Conservation (phyloP, 2,797 vertebrate genomes). For the Ctenochaetus hawaiiensis region DNA sequence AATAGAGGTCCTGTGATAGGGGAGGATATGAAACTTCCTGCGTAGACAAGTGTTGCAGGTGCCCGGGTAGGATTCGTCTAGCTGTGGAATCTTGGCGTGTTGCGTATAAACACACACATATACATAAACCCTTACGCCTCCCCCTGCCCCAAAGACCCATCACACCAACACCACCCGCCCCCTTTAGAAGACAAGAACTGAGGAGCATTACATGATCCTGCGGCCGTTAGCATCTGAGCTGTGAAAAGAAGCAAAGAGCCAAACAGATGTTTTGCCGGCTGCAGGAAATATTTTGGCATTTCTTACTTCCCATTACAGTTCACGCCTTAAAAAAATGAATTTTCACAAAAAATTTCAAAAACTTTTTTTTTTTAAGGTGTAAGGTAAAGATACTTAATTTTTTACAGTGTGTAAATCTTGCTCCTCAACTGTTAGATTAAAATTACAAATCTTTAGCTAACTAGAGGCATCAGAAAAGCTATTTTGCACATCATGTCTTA, state of each 20-base stretch:
- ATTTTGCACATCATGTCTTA: conserved; percentile 46
- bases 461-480: conserved; percentile 20
- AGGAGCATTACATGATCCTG: conserved; percentile 81
- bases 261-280: conserved; percentile 89
- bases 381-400: too few relatives aligned
- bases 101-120: conserved; percentile 73
- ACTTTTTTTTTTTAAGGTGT: conserved; percentile 2
- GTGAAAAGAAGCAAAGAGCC: conserved; percentile 83
- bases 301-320: conserved; percentile 72
- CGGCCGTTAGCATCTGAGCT: conserved; percentile 76
- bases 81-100: conserved; percentile 86
- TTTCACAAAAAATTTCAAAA: conserved; percentile 39
- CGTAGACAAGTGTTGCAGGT: conserved; percentile 87
- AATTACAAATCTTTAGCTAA: not conserved
- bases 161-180: not conserved
- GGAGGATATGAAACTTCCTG: conserved; percentile 93
- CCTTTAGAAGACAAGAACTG: conserved; percentile 61
- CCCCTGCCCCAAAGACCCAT: not conserved
- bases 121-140: conserved; percentile 18
- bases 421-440: too few relatives aligned
- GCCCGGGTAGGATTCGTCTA: conserved; percentile 83
- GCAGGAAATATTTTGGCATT: conserved; percentile 81
- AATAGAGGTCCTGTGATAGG: conserved; percentile 86
- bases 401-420: too few relatives aligned
- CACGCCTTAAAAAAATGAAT: conserved; percentile 47